Percentiles rank a stretch among this genome's conserved stretches.
Conservation (phyloP, 2,113 vertebrate species). For the Albula glossodonta region DNA sequence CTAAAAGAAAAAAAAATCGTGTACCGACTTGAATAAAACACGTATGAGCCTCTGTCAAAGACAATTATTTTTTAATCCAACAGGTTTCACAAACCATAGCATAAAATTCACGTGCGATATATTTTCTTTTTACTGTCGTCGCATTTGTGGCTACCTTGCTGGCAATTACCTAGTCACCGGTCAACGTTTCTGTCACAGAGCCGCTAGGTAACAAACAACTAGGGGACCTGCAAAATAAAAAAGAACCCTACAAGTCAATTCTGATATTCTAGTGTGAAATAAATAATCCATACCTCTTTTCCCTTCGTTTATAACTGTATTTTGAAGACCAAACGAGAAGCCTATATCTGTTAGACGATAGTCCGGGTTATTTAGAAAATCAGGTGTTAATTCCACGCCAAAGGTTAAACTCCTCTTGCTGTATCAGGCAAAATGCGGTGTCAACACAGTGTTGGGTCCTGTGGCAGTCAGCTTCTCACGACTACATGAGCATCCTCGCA, state of each 20-base stretch:
- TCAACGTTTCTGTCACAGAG: conserved; percentile 1
- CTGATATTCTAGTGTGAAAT: neutral
- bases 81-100: conserved; percentile 27
- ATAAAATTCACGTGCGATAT: conserved; percentile 5
- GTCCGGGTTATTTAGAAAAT: conserved; percentile 1
- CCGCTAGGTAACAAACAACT: conserved; percentile 12
- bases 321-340: neutral
- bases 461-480: neutral
- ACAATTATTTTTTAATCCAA: conserved; percentile 34
- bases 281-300: conserved; percentile 11
- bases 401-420: conserved; percentile 20
- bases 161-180: neutral
- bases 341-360: neutral
- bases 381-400: neutral
- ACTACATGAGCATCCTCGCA: conserved; percentile 7
- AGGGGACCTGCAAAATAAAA: conserved; percentile 7
- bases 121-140: conserved; percentile 12
- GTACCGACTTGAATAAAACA: neutral
- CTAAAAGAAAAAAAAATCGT: neutral
- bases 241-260: neutral
- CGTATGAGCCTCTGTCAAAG: neutral
- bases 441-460: conserved; percentile 1
- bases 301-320: conserved; percentile 6
- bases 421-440: neutral
- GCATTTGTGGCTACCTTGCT: neutral